These are phyloP conservation scores for Aphelenchoides avenae DNA, from an alignment of 1,140 invertebrate species.

Conservation along the genomic window DNA sequence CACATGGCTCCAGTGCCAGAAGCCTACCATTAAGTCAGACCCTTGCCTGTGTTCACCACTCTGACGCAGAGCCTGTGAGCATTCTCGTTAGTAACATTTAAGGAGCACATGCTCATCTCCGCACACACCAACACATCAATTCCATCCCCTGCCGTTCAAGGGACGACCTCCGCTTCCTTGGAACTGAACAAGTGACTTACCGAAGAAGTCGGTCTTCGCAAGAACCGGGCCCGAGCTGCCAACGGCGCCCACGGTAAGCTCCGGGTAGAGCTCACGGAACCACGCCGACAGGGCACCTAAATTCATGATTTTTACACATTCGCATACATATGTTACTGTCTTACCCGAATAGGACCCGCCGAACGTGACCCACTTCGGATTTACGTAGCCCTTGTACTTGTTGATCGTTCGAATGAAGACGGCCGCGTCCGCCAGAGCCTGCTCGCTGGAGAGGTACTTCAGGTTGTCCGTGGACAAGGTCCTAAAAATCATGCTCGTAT, in stretches of 20 bases:
- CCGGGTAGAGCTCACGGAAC: slow-evolving; percentile 80
- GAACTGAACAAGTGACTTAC: too few species aligned
- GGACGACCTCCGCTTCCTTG: too few species aligned
- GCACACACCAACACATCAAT: too few species aligned
- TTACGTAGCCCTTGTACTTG: slow-evolving; percentile 18
- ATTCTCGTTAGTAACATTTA: too few species aligned
- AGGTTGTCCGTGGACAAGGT: slow-evolving; percentile 41
- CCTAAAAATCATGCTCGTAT: too few species aligned
- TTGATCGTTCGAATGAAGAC: slow-evolving; percentile 46
- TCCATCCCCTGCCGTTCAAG: too few species aligned
- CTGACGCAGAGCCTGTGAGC: too few species aligned
- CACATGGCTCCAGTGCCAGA: too few species aligned
- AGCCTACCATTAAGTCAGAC: too few species aligned
- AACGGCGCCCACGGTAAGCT: slow-evolving; percentile 74
- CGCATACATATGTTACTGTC: too few species aligned
- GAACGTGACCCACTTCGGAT: slow-evolving; percentile 79
- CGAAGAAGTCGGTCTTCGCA: slow-evolving; percentile 74
- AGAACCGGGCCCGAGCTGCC: slow-evolving; percentile 79
- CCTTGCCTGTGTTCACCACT: too few species aligned
- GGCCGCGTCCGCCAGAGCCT: slow-evolving; percentile 50
- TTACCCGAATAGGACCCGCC: slow-evolving; percentile 77
- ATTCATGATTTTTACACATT: not conserved
- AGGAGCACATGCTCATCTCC: too few species aligned
- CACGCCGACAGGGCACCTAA: slow-evolving; percentile 75
- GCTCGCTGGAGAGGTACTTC: slow-evolving; percentile 44